Evolutionary conservation across 2,888 invertebrate genomes (phyloP), one percentile per base, ranked within the genome.

Genomic region (Lithophane ornitopus): DNA sequence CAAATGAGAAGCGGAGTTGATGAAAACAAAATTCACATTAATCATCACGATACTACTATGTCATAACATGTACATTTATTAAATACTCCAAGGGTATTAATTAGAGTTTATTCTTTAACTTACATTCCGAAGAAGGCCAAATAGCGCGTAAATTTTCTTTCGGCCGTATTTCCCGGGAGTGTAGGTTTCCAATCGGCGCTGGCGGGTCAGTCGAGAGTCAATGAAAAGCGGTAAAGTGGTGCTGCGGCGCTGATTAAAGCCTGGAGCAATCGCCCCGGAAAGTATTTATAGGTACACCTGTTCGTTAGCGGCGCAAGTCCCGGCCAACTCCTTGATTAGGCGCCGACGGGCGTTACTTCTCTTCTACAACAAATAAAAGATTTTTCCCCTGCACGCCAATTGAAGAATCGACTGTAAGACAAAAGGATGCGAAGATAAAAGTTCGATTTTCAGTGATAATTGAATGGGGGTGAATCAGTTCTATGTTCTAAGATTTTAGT

Each of bases 231-330:
- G 95, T 95, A 95, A 95, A 96, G 94, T 95, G 95, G 94, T 94
- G 93, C 94, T 93, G 93, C 90, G 92, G 94, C 92, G 95, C 95
- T 96, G 96, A 96, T 96, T 96, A 96, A 96, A 96, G 95, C 96
- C 96, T 94, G 94, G 90, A 96, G 96, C 96, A 96, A 96, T 96
- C 95, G 94, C 94, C 94, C 91, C 94, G 95, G 94, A 95, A 95
- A 96, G 95, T 96, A 96, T 96, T 96, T 96, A 96, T 96, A 95
- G 95, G 95, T 96, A 94, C 96, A 96, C 96, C 96, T 96, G 96
- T 95, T 96, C 96, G 96, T 96, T 96, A 96, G 95, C 92, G 93
- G 94, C 94, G 92, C 94, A 91, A 94, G 94, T 92, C 93, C 93
- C 93, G 92, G 96, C 96, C 96, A 96, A 96, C 95, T 96, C 94